phyloP scores from a whole-genome alignment of 2,888 invertebrate genomes.

The Didymodactylos carnosus region DNA sequence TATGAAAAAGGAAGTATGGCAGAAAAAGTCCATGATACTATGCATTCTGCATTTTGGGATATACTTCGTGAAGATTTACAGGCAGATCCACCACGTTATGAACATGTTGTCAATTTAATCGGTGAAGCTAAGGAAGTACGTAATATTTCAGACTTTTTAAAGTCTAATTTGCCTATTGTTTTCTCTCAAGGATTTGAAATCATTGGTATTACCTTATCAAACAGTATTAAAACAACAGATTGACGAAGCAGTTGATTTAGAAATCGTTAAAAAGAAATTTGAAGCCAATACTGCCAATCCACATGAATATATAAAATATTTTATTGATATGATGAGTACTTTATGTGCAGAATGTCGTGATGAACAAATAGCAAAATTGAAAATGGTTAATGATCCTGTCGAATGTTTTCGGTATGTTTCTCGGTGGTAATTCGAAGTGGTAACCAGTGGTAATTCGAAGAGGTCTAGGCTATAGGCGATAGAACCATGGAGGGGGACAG shows the following conservation, averaged over 20 bases:
- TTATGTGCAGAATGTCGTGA: conserved; percentile 82
- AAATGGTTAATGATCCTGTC: conserved; percentile 52
- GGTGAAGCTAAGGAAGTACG: conserved; percentile 69
- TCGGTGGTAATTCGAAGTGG: too few relatives aligned
- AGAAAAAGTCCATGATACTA: conserved; percentile 59
- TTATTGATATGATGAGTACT: conserved; percentile 66
- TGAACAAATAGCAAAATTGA: conserved; percentile 58
- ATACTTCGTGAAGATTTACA: conserved; percentile 55
- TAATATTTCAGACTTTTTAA: background rate
- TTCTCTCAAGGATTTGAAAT: conserved; percentile 20
- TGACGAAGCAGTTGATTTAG: conserved; percentile 61
- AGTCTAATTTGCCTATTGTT: background rate
- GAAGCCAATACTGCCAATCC: background rate
- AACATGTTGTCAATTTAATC: conserved; percentile 59
- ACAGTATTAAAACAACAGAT: conserved; percentile 62
- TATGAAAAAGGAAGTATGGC: conserved; percentile 54
- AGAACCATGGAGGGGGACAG: too few relatives aligned
- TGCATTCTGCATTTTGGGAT: conserved; percentile 86
- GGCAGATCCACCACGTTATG: conserved; percentile 61
- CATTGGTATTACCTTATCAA: conserved; percentile 59
- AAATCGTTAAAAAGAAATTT: conserved; percentile 52
- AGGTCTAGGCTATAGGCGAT: too few relatives aligned
- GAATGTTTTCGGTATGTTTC: conserved; percentile 40
- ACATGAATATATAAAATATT: conserved; percentile 40
- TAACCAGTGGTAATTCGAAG: too few relatives aligned